Conservation (phyloP, 1,140 invertebrate species). For the Cydia fagiglandana region DNA sequence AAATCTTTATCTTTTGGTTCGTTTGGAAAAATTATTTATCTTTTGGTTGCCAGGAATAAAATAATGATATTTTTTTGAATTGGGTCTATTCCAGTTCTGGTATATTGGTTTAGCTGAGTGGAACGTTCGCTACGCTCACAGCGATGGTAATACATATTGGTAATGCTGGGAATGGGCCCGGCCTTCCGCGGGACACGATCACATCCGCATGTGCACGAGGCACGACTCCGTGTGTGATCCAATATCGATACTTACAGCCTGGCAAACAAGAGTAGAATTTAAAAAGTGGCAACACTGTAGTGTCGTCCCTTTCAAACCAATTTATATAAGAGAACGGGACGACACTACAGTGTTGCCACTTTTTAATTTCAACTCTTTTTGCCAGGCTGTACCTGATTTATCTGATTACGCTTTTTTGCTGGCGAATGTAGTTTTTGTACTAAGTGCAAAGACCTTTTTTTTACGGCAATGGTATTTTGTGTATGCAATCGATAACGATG, state of each 20-base stretch:
- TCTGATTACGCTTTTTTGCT: background rate
- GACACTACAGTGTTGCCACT: no score
- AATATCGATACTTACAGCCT: background rate
- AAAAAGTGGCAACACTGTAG: no score
- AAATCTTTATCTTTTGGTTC: no score
- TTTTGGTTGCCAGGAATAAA: no score
- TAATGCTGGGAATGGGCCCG: constrained; percentile 2
- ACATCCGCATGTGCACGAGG: background rate
- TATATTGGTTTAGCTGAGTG: background rate
- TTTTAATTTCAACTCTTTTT: no score
- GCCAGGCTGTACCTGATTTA: background rate
- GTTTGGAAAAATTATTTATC: no score
- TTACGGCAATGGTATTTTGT: background rate
- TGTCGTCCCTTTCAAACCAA: no score
- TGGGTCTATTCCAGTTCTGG: background rate
- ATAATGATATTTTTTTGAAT: no score
- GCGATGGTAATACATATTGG: background rate
- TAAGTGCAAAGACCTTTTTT: background rate
- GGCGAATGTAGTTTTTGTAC: background rate
- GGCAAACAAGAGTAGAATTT: no score
- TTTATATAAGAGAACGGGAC: no score
- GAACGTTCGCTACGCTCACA: background rate
- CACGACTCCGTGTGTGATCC: constrained; percentile 10
- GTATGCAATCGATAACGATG: background rate
- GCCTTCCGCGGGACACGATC: constrained; percentile 12